phyloP scores from a whole-genome alignment of 35 echinoderm and acorn worm species.

The Diadema setosum region DNA sequence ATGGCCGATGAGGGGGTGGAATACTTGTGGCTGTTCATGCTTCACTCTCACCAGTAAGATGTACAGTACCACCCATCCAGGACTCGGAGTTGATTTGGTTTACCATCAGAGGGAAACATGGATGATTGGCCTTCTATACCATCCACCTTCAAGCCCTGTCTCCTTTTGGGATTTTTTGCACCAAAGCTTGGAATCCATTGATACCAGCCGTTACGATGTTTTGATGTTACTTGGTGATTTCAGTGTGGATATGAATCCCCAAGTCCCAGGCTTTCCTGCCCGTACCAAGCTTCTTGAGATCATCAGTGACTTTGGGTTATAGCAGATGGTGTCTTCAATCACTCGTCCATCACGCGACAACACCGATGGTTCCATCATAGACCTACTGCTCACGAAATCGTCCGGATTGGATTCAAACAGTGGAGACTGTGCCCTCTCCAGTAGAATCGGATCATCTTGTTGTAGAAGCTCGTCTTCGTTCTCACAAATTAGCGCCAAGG shows the following conservation, averaged over 20 bases:
- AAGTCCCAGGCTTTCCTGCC: neutral
- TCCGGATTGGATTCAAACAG: neutral
- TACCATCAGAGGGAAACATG: neutral
- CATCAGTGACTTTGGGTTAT: neutral
- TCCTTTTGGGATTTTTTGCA: neutral
- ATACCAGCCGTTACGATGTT: neutral
- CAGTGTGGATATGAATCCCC: constrained; percentile 1
- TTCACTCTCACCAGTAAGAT: too few species aligned
- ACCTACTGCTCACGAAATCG: constrained; percentile 11
- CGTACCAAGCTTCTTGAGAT: neutral
- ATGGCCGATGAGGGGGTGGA: too few species aligned
- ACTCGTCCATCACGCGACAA: neutral
- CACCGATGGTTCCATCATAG: constrained; percentile 1
- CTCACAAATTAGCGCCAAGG: neutral
- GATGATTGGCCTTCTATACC: neutral
- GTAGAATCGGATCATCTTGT: neutral
- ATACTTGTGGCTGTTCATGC: too few species aligned
- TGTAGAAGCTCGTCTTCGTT: neutral
- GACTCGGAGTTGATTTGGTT: neutral
- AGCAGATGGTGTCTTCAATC: constrained; percentile 1
- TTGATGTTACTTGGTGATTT: neutral
- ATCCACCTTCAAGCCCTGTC: neutral
- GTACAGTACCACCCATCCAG: too few species aligned
- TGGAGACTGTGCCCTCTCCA: neutral
- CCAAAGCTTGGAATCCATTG: neutral